phyloP scores from a whole-genome alignment of 1,140 invertebrate species.

The Hylaeus volcanicus region DNA sequence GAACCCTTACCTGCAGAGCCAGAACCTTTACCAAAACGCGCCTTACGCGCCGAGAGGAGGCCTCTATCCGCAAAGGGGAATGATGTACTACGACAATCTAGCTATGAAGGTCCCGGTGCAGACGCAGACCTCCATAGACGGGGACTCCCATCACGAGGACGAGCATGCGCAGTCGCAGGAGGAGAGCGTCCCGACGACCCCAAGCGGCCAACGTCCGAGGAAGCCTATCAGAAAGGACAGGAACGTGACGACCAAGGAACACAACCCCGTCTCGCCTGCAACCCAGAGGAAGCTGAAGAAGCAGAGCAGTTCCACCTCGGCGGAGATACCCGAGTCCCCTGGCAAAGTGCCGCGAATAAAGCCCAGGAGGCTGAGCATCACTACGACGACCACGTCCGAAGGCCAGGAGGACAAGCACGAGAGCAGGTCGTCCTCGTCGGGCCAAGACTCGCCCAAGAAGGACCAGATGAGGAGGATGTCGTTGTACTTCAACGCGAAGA shows the following conservation, averaged over 20 bases:
- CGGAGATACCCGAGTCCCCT: constrained; percentile 55
- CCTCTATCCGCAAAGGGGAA: constrained; percentile 59
- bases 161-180: constrained; percentile 32
- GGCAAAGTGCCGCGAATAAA: constrained; percentile 38
- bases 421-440: constrained; percentile 77
- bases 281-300: constrained; percentile 65
- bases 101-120: constrained; percentile 70
- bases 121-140: constrained; percentile 71
- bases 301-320: constrained; percentile 63
- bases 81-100: constrained; percentile 67
- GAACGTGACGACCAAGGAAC: constrained; percentile 26
- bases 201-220: constrained; percentile 45
- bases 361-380: constrained; percentile 28
- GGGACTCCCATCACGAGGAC: constrained; percentile 57
- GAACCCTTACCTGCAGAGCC: constrained; percentile 45
- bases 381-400: constrained; percentile 41
- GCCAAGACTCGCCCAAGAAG: constrained; percentile 76
- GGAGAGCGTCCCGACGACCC: constrained; percentile 39
- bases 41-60: constrained; percentile 59
- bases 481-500: constrained; percentile 72
- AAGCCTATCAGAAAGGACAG: constrained; percentile 45
- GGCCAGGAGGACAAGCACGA: constrained; percentile 72
- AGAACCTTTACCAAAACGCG: constrained; percentile 67
- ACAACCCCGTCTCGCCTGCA: constrained; percentile 47
- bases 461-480: constrained; percentile 67